A percentile compares a stretch with the other conserved stretches of the same genome.
Conservation (phyloP, 2,888 invertebrate species). For the Sesia bembeciformis region DNA sequence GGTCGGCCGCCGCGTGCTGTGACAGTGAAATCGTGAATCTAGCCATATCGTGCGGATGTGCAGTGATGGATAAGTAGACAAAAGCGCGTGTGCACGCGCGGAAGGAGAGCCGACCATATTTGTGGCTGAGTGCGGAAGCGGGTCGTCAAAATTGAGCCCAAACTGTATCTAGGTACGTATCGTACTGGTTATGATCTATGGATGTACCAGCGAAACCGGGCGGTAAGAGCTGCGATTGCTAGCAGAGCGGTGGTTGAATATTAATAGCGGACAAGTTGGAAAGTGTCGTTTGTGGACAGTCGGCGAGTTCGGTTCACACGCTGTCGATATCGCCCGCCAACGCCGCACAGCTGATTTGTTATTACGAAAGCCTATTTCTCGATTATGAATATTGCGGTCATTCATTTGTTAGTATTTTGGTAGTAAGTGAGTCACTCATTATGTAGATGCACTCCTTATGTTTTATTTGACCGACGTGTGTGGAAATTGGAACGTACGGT, state of each 20-base stretch:
- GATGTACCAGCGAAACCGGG: conserved; percentile 3
- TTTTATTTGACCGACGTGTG: conserved; percentile 3
- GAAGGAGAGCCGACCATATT: conserved; percentile 41
- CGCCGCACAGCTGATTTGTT: conserved; percentile 50
- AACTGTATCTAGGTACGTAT: conserved; percentile 71
- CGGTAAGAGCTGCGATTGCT: conserved; percentile 32
- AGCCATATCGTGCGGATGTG: conserved; percentile 66
- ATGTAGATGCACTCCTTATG: conserved; percentile 4
- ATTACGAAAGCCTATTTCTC: conserved; percentile 6
- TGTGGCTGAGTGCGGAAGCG: conserved; percentile 52
- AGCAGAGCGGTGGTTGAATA: conserved; percentile 49
- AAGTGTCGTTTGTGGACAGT: conserved; percentile 42
- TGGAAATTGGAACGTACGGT: conserved; percentile 2
- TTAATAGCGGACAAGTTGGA: conserved; percentile 60
- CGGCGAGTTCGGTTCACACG: conserved; percentile 11
- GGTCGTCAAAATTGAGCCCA: conserved; percentile 73
- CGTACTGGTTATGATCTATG: not conserved
- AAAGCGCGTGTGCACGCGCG: conserved; percentile 46
- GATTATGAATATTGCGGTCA: conserved; percentile 25
- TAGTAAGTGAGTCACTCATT: conserved; percentile 2
- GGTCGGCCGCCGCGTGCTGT: conserved; percentile 57
- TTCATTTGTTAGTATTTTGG: conserved; percentile 26
- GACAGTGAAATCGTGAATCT: conserved; percentile 70
- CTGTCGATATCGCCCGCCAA: conserved; percentile 11
- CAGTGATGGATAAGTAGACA: conserved; percentile 71